Evolutionary conservation across 2,797 vertebrate species (phyloP), one percentile per base, ranked within the genome.

Genomic region (Silurus aristotelis): DNA sequence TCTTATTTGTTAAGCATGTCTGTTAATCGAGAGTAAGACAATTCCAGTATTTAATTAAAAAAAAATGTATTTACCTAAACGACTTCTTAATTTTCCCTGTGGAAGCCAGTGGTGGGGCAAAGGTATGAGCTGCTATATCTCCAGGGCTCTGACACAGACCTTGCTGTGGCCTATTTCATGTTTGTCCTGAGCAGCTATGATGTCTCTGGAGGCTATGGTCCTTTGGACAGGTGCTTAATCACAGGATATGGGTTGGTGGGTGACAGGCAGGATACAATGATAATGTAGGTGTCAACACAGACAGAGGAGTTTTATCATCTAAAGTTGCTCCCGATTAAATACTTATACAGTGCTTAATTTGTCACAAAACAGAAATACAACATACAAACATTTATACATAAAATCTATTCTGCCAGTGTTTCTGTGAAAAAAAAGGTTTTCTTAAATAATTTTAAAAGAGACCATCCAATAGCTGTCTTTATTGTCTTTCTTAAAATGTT

Each of bases 211-310:
- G 77, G 7, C 52, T 20, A 38, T 75, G 86, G 82, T 87, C 80
- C 72, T 79, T 72, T 82, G 64, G 60, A 87, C 88, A 83, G 82
- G 85, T 81, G 83, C 63, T 61, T 88, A 87, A 88, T 88, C 79
- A 88, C 48, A 66, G 81, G 61, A 79, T 20, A 46, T 68, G 73
- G 61, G 76, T 73, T 22, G 83, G 55, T 58, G 83, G 25, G 27
- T 80, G 80, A 83, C 73, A 63, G 56, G 10, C 19, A 43, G 31
- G 71, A 84, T 75, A 70, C 83, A 87, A 80, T 87, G 75, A 79
- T 67, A 81, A 46, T 63, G 52, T 46, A 82, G 71, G 58, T 84
- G 84, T 83, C 83, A 64, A 77, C 71, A 86, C 7, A 8, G 46
- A 72, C 14, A 43, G 19, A n/a, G 17, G 27, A 70, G 20, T 77